A percentile compares a stretch with the other conserved stretches of the same genome.
phyloP scores from a whole-genome alignment of 2,888 invertebrate genomes.

The Eupithecia centaureata region DNA sequence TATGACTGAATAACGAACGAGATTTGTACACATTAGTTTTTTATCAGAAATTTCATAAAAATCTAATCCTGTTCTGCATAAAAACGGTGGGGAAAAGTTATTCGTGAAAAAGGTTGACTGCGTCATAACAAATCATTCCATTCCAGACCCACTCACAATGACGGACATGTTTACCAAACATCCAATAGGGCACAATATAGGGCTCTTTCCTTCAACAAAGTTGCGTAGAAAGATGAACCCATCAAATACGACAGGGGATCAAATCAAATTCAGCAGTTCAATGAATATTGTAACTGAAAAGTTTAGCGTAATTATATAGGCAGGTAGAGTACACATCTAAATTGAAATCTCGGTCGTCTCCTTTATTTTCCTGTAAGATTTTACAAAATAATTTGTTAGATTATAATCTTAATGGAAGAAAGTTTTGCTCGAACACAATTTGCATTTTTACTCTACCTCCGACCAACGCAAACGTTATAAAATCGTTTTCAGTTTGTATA shows the following conservation, averaged over 20 bases:
- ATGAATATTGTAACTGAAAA: constrained; percentile 53
- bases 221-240: constrained; percentile 54
- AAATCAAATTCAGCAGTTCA: constrained; percentile 55
- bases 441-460: constrained; percentile 35
- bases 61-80: constrained; percentile 10
- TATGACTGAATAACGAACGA: not conserved
- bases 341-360: constrained; percentile 43
- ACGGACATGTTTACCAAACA: constrained; percentile 58
- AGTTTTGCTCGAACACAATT: constrained; percentile 42
- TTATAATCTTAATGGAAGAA: constrained; percentile 44
- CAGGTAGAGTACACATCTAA: constrained; percentile 43
- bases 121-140: constrained; percentile 57
- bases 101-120: constrained; percentile 49
- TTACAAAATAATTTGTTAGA: constrained; percentile 46
- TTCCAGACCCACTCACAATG: constrained; percentile 51
- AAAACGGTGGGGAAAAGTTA: constrained; percentile 33
- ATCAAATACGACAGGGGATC: constrained; percentile 58
- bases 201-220: constrained; percentile 55
- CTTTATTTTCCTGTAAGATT: constrained; percentile 41
- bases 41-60: constrained; percentile 1
- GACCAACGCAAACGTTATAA: constrained; percentile 26
- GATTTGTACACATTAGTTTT: not conserved
- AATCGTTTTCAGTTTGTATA: constrained; percentile 26
- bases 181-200: constrained; percentile 40
- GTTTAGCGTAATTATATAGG: constrained; percentile 51